Base-by-base conservation (phyloP, 2,797 vertebrate genomes). In the Sebastolobus alascanus region DNA sequence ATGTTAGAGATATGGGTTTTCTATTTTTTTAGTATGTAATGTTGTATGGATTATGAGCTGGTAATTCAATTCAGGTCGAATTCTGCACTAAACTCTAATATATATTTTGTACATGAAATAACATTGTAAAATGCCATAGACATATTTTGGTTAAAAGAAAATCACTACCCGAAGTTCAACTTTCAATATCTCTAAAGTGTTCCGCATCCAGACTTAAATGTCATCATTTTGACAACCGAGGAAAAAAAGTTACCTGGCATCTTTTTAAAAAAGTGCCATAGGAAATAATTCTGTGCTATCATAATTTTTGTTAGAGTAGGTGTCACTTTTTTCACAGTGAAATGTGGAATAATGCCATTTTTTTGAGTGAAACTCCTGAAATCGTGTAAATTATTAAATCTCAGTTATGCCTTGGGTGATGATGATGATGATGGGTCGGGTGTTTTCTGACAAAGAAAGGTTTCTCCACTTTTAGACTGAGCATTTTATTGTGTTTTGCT, bases 241-340 rank as follows among this genome's bases (percentile, higher is more conserved):
- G 22, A 27, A 72, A 69, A 59, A 84, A 83, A 80, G 75, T 70
- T 82, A 35, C 68, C 54, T 84, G 76, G 67, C 77, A 59, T 89
- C 76, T 65, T 68, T 87, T 64, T 82, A 80, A 60, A 31, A 35
- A 87, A 90, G 68, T 72, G 85, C 84, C 79, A 90, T 29, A 80
- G 68, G 84, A 85, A 79, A 85, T 87, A 89, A 87, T 90, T 90
- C 89, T 84, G 78, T 80, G 84, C 31, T 35, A 22, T 61, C 59
- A 3, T 37, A 8, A 20, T 71, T 86, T 89, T 89, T 84, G 77
- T 87, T 25, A 52, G 77, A 87, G 83, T 63, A 58, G 67, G 52
- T 86, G 86, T 89, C 85, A 84, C 63, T 77, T 80, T 55, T 78
- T 73, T 31, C 25, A 52, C 50, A 55, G 59, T 18, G 18, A 59